A percentile compares a stretch with the other conserved stretches of the same genome.
phyloP scores from a whole-genome alignment of 2,113 vertebrate species.

The Struthidea cinerea region DNA sequence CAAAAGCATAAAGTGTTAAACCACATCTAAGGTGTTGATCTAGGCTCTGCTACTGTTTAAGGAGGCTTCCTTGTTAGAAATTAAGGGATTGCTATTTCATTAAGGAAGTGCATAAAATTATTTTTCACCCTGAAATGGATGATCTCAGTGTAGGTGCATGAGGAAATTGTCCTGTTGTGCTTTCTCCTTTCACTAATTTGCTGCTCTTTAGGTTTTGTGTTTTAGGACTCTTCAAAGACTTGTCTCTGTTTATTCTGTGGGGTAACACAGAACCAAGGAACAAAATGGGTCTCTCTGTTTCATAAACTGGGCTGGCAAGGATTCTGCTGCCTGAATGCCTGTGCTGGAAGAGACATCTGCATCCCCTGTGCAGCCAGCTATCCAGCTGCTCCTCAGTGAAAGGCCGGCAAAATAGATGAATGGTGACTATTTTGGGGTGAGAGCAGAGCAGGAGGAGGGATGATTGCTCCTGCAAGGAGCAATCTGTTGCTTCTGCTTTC shows the following conservation, averaged over 20 bases:
- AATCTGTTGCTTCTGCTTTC: not conserved
- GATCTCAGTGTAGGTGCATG: not conserved
- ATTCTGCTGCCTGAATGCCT: not conserved
- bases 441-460: not conserved
- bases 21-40: not conserved
- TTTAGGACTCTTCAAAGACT: not conserved
- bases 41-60: not conserved
- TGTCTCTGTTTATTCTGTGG: not conserved
- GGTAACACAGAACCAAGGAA: not conserved
- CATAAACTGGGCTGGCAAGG: not conserved
- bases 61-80: not conserved
- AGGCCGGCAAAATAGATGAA: not conserved
- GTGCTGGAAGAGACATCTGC: not conserved
- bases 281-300: not conserved
- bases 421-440: not conserved
- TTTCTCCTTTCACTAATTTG: not conserved
- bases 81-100: not conserved
- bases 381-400: not conserved
- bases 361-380: not conserved
- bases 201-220: not conserved
- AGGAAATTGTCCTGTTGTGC: not conserved
- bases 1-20: not conserved
- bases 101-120: not conserved
- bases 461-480: not conserved
- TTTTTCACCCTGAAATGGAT: not conserved